A percentile compares a stretch with the other conserved stretches of the same genome.
Evolutionary conservation across 2,888 invertebrate species (phyloP).

Genomic region (Lapara coniferarum): DNA sequence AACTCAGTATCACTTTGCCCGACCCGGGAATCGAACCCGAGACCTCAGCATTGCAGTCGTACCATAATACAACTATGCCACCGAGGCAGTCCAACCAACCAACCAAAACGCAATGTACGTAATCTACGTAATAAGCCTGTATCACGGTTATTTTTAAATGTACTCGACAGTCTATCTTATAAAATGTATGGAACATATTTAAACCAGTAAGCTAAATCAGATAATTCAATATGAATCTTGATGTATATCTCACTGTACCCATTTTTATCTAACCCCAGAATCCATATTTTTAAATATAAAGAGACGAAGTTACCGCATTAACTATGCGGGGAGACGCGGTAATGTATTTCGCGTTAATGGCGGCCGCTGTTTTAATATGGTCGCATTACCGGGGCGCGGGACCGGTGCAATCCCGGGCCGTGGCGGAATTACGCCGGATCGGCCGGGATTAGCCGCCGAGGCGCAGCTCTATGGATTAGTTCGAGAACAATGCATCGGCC

Average conservation of each 20-base stretch:
- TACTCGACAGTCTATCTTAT: too few species aligned
- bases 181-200: too few species aligned
- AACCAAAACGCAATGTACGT: too few species aligned
- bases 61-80: too few species aligned
- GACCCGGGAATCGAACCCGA: too few species aligned
- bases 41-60: too few species aligned
- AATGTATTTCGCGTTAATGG: conserved; percentile 18
- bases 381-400: conserved; percentile 22
- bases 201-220: too few species aligned
- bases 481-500: conserved; percentile 23
- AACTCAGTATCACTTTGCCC: too few species aligned
- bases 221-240: too few species aligned
- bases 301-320: neutral
- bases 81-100: too few species aligned
- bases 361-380: conserved; percentile 23
- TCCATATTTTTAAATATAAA: neutral
- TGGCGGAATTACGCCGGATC: conserved; percentile 23
- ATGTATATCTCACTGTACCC: neutral
- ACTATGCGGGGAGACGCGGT: neutral
- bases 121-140: too few species aligned
- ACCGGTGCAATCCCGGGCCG: conserved; percentile 17
- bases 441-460: conserved; percentile 23
- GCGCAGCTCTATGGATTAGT: conserved; percentile 21
- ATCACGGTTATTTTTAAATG: too few species aligned
- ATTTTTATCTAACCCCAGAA: neutral